Evolutionary conservation across 2,888 invertebrate species (phyloP).

Genomic region (Drosophila prolongata): DNA sequence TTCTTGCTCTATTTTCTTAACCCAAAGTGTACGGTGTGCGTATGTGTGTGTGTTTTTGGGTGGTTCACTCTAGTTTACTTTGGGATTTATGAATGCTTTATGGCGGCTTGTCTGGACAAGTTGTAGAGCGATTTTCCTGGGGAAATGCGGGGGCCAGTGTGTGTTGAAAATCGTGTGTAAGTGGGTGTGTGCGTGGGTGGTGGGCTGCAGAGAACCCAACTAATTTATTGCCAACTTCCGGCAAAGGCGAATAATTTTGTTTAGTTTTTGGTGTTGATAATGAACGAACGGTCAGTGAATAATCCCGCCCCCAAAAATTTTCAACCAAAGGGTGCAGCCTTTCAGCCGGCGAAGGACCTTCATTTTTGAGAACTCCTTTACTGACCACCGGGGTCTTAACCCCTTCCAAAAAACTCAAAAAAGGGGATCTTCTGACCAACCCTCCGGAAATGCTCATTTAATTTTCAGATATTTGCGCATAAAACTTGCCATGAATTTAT

Average conservation of each 20-base stretch:
- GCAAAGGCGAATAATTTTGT: constrained; percentile 78
- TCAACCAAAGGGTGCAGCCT: constrained; percentile 45
- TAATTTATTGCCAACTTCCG: constrained; percentile 83
- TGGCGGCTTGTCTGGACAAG: constrained; percentile 77
- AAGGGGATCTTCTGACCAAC: constrained; percentile 53
- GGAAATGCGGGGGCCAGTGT: constrained; percentile 21
- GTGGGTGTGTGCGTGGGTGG: constrained; percentile 8
- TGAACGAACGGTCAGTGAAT: constrained; percentile 71
- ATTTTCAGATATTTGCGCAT: constrained; percentile 79
- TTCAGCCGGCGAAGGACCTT: constrained; percentile 29
- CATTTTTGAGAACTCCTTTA: constrained; percentile 49
- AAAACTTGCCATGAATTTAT: constrained; percentile 82
- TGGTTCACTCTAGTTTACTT: constrained; percentile 79
- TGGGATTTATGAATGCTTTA: constrained; percentile 84
- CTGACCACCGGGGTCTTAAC: constrained; percentile 69
- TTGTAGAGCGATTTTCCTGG: constrained; percentile 52
- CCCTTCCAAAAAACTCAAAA: not conserved
- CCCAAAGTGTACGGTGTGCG: constrained; percentile 10
- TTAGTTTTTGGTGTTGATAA: constrained; percentile 80
- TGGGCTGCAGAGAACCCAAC: constrained; percentile 53
- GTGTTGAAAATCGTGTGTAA: constrained; percentile 27
- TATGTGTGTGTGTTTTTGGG: constrained; percentile 37
- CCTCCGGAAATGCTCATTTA: constrained; percentile 72
- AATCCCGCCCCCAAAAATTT: constrained; percentile 6
- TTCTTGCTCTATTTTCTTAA: not conserved